Conservation (phyloP, 2,888 invertebrate genomes). For the Lochmaea capreae region DNA sequence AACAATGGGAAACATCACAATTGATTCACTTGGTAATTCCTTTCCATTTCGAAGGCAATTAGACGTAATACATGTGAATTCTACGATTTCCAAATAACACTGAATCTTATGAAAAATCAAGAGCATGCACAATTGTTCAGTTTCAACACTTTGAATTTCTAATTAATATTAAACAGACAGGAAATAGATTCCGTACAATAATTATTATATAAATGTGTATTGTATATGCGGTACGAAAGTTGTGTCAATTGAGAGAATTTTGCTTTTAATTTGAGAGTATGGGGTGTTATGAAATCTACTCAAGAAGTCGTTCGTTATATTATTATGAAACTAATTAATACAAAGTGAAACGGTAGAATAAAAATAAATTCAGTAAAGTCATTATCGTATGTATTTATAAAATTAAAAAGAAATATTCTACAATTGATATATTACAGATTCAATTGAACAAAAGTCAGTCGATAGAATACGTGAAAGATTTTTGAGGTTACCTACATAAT, state of each 20-base stretch:
- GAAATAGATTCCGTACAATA: constrained; percentile 3
- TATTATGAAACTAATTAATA: background rate
- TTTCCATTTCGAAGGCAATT: constrained; percentile 7
- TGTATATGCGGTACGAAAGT: background rate
- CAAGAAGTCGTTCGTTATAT: background rate
- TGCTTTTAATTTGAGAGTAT: background rate
- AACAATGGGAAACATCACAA: constrained; percentile 1
- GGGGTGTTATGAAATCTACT: background rate
- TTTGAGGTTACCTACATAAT: too few species aligned
- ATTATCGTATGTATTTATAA: background rate
- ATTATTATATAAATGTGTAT: constrained; percentile 12
- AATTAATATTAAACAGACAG: constrained; percentile 5
- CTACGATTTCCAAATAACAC: constrained; percentile 14
- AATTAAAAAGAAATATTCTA: too few species aligned
- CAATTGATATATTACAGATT: too few species aligned
- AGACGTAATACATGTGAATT: background rate
- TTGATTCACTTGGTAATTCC: background rate
- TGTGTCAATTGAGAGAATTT: constrained; percentile 10
- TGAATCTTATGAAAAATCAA: background rate
- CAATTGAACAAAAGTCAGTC: too few species aligned
- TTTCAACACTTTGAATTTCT: constrained; percentile 12
- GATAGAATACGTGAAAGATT: too few species aligned
- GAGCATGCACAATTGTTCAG: constrained; percentile 14
- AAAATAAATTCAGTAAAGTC: background rate
- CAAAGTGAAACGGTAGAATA: background rate